Percentiles rank a stretch among this genome's conserved stretches.
Evolutionary conservation across 2,113 vertebrate genomes (phyloP).

Genomic region (Eonycteris spelaea): DNA sequence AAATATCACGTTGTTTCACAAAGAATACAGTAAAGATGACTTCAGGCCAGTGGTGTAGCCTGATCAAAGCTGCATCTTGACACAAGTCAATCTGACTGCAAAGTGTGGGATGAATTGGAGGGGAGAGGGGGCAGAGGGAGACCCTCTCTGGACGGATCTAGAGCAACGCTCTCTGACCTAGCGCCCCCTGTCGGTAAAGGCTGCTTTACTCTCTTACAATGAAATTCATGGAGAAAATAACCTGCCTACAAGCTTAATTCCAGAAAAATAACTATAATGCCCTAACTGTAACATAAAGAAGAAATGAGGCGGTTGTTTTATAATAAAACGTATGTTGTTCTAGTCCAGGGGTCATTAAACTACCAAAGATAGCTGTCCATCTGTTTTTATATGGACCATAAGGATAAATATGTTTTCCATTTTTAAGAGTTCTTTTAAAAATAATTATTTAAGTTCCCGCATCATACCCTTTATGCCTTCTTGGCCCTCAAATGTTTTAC

Average conservation of each 20-base stretch:
- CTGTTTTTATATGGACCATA: neutral
- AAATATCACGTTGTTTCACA: neutral
- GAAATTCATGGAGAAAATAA: neutral
- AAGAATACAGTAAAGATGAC: neutral
- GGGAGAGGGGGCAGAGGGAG: neutral
- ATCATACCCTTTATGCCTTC: neutral
- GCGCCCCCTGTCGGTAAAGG: neutral
- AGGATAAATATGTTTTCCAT: neutral
- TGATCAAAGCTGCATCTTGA: neutral
- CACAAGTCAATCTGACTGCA: neutral
- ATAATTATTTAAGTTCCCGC: neutral
- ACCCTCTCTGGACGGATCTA: neutral
- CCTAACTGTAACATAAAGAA: neutral
- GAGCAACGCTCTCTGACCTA: neutral
- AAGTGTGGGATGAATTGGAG: no score
- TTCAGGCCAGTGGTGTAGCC: no score
- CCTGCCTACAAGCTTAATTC: neutral
- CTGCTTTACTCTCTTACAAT: neutral
- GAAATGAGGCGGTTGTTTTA: neutral
- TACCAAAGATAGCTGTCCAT: neutral
- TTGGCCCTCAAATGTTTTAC: neutral
- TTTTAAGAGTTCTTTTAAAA: neutral
- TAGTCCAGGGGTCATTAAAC: neutral
- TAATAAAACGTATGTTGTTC: neutral
- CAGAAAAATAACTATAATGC: neutral